Percentiles rank a stretch among this genome's conserved stretches.
These are phyloP conservation scores for Baccha elongata DNA, from an alignment of 2,888 invertebrate genomes.

Conservation along the genomic window DNA sequence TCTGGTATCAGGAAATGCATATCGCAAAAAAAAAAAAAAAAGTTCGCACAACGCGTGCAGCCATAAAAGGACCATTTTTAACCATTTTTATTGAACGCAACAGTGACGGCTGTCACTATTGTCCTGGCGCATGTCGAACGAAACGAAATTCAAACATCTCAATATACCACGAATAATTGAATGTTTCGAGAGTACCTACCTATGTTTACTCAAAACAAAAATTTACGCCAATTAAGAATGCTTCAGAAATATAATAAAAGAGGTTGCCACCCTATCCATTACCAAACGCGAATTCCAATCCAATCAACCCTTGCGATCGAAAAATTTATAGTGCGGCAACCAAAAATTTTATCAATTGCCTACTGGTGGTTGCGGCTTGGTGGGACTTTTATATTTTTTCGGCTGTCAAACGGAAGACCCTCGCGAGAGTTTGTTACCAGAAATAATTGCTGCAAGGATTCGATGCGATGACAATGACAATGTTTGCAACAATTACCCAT, in stretches of 20 bases:
- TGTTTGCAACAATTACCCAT: conserved; percentile 63
- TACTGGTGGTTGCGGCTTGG: conserved; percentile 36
- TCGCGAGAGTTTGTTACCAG: conserved; percentile 56
- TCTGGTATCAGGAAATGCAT: conserved; percentile 59
- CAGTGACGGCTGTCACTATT: conserved; percentile 66
- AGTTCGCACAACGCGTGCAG: conserved; percentile 55
- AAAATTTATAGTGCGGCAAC: conserved; percentile 28
- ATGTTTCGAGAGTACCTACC: conserved; percentile 76
- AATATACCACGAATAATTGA: conserved; percentile 56
- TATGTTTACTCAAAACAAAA: conserved; percentile 81
- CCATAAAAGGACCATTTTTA: conserved; percentile 47
- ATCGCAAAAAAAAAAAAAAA: conserved; percentile 45
- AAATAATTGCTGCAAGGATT: conserved; percentile 69
- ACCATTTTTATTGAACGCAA: conserved; percentile 34
- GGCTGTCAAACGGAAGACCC: conserved; percentile 16
- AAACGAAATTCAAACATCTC: conserved; percentile 73
- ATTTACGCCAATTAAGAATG: conserved; percentile 82
- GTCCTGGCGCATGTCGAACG: conserved; percentile 68
- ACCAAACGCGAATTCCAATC: conserved; percentile 73
- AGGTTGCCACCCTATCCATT: conserved; percentile 79
- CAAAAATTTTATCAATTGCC: conserved; percentile 27
- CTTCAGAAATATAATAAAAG: conserved; percentile 71
- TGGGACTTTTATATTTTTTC: conserved; percentile 21
- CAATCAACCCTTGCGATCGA: conserved; percentile 65
- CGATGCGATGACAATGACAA: conserved; percentile 67